Base-by-base conservation (phyloP, 2,797 vertebrate species). In the Sarcoramphus papa region DNA sequence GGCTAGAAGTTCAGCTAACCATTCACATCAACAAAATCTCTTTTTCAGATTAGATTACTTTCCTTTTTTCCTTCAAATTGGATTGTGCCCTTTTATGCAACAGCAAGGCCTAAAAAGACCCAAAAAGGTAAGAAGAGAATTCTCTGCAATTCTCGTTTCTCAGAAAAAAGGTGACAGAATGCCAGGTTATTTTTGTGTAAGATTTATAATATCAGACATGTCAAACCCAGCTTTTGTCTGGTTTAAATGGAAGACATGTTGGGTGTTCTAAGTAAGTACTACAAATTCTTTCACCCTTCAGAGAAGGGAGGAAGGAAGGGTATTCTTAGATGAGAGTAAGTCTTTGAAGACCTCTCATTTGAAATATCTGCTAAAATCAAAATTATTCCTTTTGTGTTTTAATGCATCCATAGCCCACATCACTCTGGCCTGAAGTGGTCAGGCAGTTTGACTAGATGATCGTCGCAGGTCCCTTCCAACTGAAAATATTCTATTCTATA, bases 71-170 rank as follows among this genome's bases (percentile, higher is more conserved):
- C 48, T 68, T 92, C 37, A 45, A 89, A 95, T 68, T 95, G 90
- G 92, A 92, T 95, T 96, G 94, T 93, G 93, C 94, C 74, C 45
- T 90, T 94, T 90, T 63, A 65, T 60, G 51, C 1, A 0, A 92
- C 14, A 81, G 68, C 14, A 50, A 87, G 27, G 41, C 35, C 65
- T 77, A 65, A 69, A 73, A 81, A 50, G 4, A 90, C 3, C 5
- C 20, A 13, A 68, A 91, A 92, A 65, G 17, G 11, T 62, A 85
- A 85, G 1, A 81, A 9, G 3, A 85, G 19, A 79, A 88, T 75
- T 72, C 62, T 45, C 54, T 60, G 19, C 1, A 24, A 75, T n/a
- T 41, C 25, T 4, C 25, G 19, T 51, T 82, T 65, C 45, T 75
- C 73, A 73, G 60, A 23, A 25, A 25, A 57, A 35, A 33, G 18